Evolutionary conservation across 2,113 vertebrate genomes (phyloP), one percentile per base, ranked within the genome.

Genomic region (Ciconia stormi): DNA sequence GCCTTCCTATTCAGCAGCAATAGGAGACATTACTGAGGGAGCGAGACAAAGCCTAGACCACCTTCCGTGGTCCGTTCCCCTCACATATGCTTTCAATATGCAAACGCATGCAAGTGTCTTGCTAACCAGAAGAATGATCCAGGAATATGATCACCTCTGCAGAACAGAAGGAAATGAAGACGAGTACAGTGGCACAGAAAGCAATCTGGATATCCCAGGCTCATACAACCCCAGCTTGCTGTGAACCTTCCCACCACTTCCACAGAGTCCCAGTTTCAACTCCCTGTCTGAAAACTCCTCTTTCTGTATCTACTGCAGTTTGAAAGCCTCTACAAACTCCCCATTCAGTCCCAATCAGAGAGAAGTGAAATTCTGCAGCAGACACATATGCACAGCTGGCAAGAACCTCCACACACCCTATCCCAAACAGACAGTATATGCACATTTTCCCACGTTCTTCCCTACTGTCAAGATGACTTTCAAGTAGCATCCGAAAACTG

Each of bases 1-100:
- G 56, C 72, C 36, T 71, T 42, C 52, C n/a, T n/a, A n/a, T n/a
- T n/a, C 21, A 74, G 66, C 58, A 77, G 52, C 52, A 47, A 23
- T 1, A 42, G 3, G 22, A 81, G 50, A 61, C 42, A 20, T 7
- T 7, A 21, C 34, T 42, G 14, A 42, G 13, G 13, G 16, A 86
- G 10, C 2, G 2, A 79, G 46, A 59, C 9, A 13, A 55, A 66
- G 66, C 62, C 66, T 13, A 36, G 25, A 73, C 11, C 56, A 14
- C 59, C 44, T 73, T 50, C 65, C 20, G 61, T 9, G 21, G n/a
- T 34, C 61, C 12, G 2, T 17, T 59, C 18, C 50, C 44, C 44
- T 36, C 38, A 21, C 4, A 36, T 6, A 38, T 3, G n/a, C 53
- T 47, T 85, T n/a, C 30, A 69, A 53, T 10, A 55, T 0, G 0